A percentile compares a stretch with the other conserved stretches of the same genome.
Evolutionary conservation across 2,113 vertebrate species (phyloP).

Genomic region (Platichthys stellatus): DNA sequence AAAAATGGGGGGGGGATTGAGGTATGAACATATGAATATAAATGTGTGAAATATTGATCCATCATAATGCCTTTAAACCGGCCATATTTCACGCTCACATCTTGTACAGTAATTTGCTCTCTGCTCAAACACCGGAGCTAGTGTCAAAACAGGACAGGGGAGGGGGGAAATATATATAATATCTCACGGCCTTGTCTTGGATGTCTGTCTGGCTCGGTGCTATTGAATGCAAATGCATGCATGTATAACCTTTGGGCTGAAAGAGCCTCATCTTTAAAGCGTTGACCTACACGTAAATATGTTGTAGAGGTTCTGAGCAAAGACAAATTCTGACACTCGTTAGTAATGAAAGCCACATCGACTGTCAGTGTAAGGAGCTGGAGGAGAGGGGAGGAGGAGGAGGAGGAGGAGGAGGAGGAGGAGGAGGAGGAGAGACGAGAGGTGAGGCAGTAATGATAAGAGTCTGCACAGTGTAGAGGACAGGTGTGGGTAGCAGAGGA

Average conservation of each 20-base stretch:
- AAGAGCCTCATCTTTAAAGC: conserved; percentile 83
- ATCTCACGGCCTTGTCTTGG: conserved; percentile 47
- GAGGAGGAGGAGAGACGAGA: conserved; percentile 18
- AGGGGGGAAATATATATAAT: conserved; percentile 37
- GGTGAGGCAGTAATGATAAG: conserved; percentile 27
- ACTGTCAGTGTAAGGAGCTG: conserved; percentile 54
- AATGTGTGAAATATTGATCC: conserved; percentile 80
- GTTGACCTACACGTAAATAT: conserved; percentile 83
- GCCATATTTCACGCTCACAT: conserved; percentile 60
- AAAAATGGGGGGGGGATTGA: conserved; percentile 45
- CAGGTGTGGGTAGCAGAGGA: conserved; percentile 21
- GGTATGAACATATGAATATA: conserved; percentile 74
- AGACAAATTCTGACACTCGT: conserved; percentile 82
- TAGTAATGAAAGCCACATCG: conserved; percentile 73
- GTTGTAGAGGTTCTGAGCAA: conserved; percentile 75
- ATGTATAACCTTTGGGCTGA: conserved; percentile 83
- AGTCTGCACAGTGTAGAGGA: conserved; percentile 25
- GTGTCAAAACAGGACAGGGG: conserved; percentile 59
- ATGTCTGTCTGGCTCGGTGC: conserved; percentile 53
- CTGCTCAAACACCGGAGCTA: conserved; percentile 56
- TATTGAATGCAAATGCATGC: conserved; percentile 84
- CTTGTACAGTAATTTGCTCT: conserved; percentile 68
- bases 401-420: conserved; percentile 1
- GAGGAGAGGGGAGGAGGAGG: neutral
- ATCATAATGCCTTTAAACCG: conserved; percentile 60